Evolutionary conservation across 2,888 invertebrate genomes (phyloP).

Genomic region (Stomorhina lunata): DNA sequence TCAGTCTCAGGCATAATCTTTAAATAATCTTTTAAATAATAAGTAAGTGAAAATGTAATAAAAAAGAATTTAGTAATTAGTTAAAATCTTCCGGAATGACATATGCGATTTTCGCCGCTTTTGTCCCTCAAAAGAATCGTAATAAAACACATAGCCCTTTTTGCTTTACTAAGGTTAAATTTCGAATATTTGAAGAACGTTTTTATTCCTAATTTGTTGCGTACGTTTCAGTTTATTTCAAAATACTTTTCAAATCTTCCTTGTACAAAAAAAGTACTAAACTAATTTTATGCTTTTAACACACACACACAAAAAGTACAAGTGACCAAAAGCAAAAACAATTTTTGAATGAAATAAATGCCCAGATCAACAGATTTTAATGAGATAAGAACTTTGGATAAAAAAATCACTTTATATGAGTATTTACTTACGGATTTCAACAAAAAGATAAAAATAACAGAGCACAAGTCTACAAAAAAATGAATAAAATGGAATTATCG

Average conservation of each 20-base stretch:
- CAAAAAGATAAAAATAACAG: neutral
- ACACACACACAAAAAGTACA: neutral
- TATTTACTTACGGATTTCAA: neutral
- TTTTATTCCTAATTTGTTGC: neutral
- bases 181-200: too few relatives aligned
- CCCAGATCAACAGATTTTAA: slow-evolving; percentile 59
- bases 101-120: too few relatives aligned
- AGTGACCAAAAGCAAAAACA: slow-evolving; percentile 32
- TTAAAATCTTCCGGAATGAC: too few relatives aligned
- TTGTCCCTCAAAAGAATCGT: too few relatives aligned
- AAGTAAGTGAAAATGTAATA: too few relatives aligned
- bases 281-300: slow-evolving; percentile 34
- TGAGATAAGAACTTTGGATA: slow-evolving; percentile 54
- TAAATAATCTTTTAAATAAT: too few relatives aligned
- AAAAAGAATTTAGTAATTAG: too few relatives aligned
- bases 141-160: too few relatives aligned
- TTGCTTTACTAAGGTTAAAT: too few relatives aligned
- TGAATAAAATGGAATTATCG: too few relatives aligned
- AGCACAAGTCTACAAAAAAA: too few relatives aligned
- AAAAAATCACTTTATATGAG: slow-evolving; percentile 9
- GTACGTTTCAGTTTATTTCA: neutral
- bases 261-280: slow-evolving; percentile 4
- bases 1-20: too few relatives aligned
- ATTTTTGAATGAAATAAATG: slow-evolving; percentile 22
- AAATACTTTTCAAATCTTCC: neutral